Evolutionary conservation across 2,113 vertebrate genomes (phyloP), one percentile per base, ranked within the genome.

Genomic region (Anolis sagrei): DNA sequence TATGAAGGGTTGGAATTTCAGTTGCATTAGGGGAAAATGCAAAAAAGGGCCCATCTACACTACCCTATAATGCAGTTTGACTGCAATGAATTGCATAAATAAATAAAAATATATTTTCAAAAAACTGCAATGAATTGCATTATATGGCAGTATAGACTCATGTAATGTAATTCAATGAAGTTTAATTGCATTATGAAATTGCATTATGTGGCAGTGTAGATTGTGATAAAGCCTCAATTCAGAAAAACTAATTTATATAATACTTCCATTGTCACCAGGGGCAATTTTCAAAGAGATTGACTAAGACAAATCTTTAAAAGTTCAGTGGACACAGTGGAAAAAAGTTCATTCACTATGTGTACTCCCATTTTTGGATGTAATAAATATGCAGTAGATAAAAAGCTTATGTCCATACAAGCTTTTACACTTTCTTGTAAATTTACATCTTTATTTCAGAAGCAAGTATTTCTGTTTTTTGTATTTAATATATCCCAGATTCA

Each of bases 1-100:
- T 82, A 21, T 74, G n/a, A 75, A 74, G 21, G 16, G 19, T 64
- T 64, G 25, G 29, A 69, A 77, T 87, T 79, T 64, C 74, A 72
- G 5, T 70, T n/a, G 61, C 48, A 69, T 51, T 70, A 70, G 3
- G 61, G 21, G 39, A 44, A 62, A 51, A 32, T 84, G 32, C 66
- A 74, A 80, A 88, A 21, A 39, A 77, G 16, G 39, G 39, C 39
- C 5, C 39, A 44, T 44, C 39, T 44, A 44, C 39, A 44, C 39
- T 44, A 5, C 39, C 5, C 2, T 44, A 44, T 44, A 44, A 44
- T 44, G 39, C 39, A 44, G 39, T 44, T 44, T 44, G 39, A 44
- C 39, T 44, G 39, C 39, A 44, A n/a, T n/a, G n/a, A n/a, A n/a
- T 44, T 44, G 39, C 39, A 44, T n/a, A n/a, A n/a, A n/a, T n/a